Conservation (phyloP, 2,888 invertebrate genomes). For the Pristionchus exspectatus region DNA sequence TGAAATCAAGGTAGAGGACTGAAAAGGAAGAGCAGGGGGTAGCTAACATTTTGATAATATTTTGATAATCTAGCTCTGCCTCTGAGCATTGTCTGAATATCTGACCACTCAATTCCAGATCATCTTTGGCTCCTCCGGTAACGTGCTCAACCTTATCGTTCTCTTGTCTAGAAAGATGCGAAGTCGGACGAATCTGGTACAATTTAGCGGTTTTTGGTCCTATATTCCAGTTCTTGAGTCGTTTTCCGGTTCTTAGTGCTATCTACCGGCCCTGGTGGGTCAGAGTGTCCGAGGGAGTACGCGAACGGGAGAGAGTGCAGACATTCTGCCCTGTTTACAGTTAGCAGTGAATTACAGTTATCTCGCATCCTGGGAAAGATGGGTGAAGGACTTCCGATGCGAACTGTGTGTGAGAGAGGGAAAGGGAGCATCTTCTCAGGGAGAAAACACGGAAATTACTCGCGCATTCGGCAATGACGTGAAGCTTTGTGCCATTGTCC, state of each 20-base stretch:
- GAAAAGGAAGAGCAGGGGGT: too few relatives aligned
- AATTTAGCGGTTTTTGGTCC: neutral
- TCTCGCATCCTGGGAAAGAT: neutral
- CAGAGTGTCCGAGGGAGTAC: neutral
- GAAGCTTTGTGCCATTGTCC: neutral
- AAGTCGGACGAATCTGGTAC: conserved; percentile 68
- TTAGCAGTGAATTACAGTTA: neutral
- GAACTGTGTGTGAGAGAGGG: neutral
- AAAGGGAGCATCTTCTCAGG: neutral
- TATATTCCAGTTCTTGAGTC: too few relatives aligned
- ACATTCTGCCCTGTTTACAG: neutral
- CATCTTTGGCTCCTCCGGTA: conserved; percentile 68
- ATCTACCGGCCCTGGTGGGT: too few relatives aligned
- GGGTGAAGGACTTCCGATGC: neutral
- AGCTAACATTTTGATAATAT: too few relatives aligned
- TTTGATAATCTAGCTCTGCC: too few relatives aligned
- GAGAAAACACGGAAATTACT: conserved; percentile 2
- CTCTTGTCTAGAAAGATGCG: conserved; percentile 68
- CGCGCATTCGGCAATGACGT: neutral
- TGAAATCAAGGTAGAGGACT: too few relatives aligned
- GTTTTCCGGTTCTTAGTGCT: too few relatives aligned
- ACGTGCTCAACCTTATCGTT: conserved; percentile 69
- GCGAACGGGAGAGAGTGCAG: neutral
- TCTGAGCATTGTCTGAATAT: too few relatives aligned
- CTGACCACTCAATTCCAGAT: conserved; percentile 58